Evolutionary conservation across 2,888 invertebrate genomes (phyloP), one percentile per base, ranked within the genome.

Genomic region (Cordilura impudica): DNA sequence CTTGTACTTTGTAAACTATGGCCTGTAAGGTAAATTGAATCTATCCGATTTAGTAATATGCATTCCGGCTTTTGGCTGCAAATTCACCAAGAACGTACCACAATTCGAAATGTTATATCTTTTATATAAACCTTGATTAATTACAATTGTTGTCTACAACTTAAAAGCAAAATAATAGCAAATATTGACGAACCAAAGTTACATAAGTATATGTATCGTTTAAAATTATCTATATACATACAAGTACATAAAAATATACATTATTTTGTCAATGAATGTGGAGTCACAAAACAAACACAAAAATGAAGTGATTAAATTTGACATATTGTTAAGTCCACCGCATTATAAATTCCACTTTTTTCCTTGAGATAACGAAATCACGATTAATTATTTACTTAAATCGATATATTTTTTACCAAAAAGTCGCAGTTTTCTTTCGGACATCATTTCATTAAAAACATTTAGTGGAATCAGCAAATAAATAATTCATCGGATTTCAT

Each of bases 341-440:
- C 47, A 31, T 54, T 54, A 47, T 35, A 49, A n/a, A 47, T 63
- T 47, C n/a, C 39, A 35, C 56, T 4, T 5, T 12, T 23, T 10
- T 45, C 14, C 12, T 14, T 7, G 6, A 14, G 47, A 58, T 39
- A 65, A 72, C 14, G n/a, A 29, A 61, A 54, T n/a, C 16, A 51
- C 23, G 19, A 12, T 21, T 54, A 63, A 72, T 47, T 63, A 63
- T 56, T 72, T 58, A 49, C 43, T 72, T 72, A 72, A 72, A 72
- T 56, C 65, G 47, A 23, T 65, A 49, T 19, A 7, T 16, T 49
- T 56, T 45, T 16, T 21, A 10, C 5, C 2, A 29, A 31, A 56
- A 56, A 35, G 31, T 23, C 35, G 19, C 56, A 72, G 56, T 72
- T 72, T 14, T 47, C n/a, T 47, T 21, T 12, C n/a, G 10, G 47